Percentiles rank a stretch among this genome's conserved stretches.
Conservation (phyloP, 1,140 invertebrate species). For the Uloborus diversus region DNA sequence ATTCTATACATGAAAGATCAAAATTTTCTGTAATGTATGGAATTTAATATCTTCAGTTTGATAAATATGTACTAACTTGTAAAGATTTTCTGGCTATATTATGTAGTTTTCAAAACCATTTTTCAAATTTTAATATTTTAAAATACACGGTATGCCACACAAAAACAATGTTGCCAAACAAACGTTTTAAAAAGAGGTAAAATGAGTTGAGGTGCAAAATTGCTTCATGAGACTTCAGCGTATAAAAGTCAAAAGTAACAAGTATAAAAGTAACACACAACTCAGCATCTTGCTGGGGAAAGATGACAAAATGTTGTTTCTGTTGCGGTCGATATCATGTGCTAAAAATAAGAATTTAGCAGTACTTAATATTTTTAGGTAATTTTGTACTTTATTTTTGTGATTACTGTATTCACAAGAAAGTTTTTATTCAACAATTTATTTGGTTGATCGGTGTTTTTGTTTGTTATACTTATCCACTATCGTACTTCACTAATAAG, state of each 20-base stretch:
- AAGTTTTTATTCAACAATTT: too few species aligned
- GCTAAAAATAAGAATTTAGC: slow-evolving; percentile 1
- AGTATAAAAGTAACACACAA: neutral
- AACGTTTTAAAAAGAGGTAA: neutral
- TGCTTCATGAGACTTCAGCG: neutral
- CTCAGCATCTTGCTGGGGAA: neutral
- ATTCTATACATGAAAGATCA: too few species aligned
- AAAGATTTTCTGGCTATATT: neutral
- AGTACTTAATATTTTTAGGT: slow-evolving; percentile 9
- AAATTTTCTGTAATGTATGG: too few species aligned
- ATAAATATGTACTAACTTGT: too few species aligned
- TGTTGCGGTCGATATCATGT: slow-evolving; percentile 22
- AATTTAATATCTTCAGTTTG: too few species aligned
- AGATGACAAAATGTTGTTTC: slow-evolving; percentile 9
- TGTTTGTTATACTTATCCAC: too few species aligned
- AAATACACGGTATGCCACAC: slow-evolving; percentile 35
- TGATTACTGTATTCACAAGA: too few species aligned
- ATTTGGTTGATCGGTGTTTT: too few species aligned
- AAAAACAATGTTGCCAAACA: slow-evolving; percentile 17
- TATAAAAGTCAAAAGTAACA: too few species aligned
- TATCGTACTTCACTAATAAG: too few species aligned
- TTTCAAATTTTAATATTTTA: neutral
- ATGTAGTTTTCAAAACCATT: neutral
- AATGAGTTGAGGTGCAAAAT: neutral
- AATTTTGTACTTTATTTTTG: too few species aligned